These are phyloP conservation scores for Oreochromis aureus DNA, from an alignment of 2,113 vertebrate genomes.

Conservation along the genomic window DNA sequence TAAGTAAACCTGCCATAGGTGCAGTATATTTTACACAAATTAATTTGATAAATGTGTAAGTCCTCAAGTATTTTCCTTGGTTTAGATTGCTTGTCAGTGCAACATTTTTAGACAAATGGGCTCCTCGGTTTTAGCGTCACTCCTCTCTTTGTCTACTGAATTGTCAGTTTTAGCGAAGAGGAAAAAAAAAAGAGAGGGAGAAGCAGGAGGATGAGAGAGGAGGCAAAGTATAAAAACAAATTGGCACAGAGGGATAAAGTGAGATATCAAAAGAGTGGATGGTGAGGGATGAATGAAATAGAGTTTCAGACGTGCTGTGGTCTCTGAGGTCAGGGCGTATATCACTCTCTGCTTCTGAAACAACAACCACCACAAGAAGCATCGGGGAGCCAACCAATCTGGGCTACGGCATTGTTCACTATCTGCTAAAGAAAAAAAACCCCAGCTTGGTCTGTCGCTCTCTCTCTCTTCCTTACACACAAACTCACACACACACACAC, in stretches of 20 bases:
- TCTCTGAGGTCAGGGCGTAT: slow-evolving; percentile 60
- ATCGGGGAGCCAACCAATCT: slow-evolving; percentile 56
- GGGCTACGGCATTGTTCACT: slow-evolving; percentile 59
- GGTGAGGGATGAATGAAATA: slow-evolving; percentile 46
- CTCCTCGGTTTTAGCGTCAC: slow-evolving; percentile 40
- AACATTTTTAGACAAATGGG: slow-evolving; percentile 51
- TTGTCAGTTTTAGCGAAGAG: slow-evolving; percentile 34
- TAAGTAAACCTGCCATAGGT: slow-evolving; percentile 26
- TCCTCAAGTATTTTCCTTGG: slow-evolving; percentile 12
- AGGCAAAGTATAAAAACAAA: slow-evolving; percentile 53
- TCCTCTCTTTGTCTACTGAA: slow-evolving; percentile 44
- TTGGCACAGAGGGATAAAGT: slow-evolving; percentile 54
- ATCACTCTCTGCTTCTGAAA: slow-evolving; percentile 49
- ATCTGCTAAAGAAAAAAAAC: slow-evolving; percentile 53
- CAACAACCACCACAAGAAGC: slow-evolving; percentile 46
- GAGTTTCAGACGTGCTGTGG: slow-evolving; percentile 33
- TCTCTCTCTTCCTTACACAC: not conserved
- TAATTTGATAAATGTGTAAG: slow-evolving; percentile 54
- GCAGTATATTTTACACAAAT: slow-evolving; percentile 41
- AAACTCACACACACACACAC: not conserved
- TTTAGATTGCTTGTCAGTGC: slow-evolving; percentile 52
- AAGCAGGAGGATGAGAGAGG: slow-evolving; percentile 31
- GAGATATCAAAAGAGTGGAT: slow-evolving; percentile 60
- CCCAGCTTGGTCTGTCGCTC: not conserved
- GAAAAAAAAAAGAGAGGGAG: not conserved